Conservation (phyloP, 2,888 invertebrate genomes). For the Sclerodermus sp. region DNA sequence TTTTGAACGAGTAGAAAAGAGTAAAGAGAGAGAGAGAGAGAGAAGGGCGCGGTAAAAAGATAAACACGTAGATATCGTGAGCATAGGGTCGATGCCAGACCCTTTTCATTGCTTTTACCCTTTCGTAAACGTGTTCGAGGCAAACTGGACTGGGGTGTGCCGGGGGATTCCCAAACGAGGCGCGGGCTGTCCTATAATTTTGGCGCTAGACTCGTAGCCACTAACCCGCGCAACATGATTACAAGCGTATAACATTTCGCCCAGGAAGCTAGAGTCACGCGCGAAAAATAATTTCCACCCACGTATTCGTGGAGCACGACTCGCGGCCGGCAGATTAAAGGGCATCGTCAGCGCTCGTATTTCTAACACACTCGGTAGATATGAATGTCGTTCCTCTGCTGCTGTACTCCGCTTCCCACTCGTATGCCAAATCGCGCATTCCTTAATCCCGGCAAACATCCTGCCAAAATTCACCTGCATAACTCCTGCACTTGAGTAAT, state of each 20-base stretch:
- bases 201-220: conserved; percentile 1
- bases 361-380: conserved; percentile 1
- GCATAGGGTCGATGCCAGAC: too few species aligned
- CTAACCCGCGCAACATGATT: conserved; percentile 18
- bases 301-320: conserved; percentile 1
- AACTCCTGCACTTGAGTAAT: too few species aligned
- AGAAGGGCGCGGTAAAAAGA: too few species aligned
- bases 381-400: too few species aligned
- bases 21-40: too few species aligned
- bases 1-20: too few species aligned
- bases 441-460: too few species aligned
- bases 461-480: too few species aligned
- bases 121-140: too few species aligned
- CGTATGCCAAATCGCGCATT: neutral
- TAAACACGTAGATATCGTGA: too few species aligned
- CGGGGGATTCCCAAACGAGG: conserved; percentile 4
- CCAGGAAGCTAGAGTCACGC: conserved; percentile 12
- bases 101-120: too few species aligned
- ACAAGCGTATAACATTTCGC: conserved; percentile 24
- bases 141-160: too few species aligned
- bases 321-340: conserved; percentile 1
- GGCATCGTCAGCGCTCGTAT: conserved; percentile 4
- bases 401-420: conserved; percentile 2
- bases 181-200: conserved; percentile 19
- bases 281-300: conserved; percentile 20